Base-by-base conservation (phyloP, 2,888 invertebrate species). In the Elmis aenea region DNA sequence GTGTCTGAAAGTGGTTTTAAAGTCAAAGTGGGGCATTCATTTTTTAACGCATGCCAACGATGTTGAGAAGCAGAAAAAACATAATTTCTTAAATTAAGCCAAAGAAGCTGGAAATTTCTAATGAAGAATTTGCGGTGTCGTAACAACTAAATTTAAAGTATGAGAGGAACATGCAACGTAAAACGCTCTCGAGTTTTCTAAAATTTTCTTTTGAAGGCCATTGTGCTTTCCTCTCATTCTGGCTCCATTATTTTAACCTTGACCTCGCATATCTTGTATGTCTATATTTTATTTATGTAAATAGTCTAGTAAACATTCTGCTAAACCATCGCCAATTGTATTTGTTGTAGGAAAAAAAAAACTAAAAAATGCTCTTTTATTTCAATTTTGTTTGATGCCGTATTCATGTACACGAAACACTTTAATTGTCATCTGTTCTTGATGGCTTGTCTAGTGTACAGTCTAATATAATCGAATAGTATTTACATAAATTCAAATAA, bases 371-470 rank as follows among this genome's bases (percentile, higher is more conserved):
- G 31, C 10, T 31, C 23, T n/a, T 5, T 5, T 6, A 31, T 12
- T 22, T 31, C 31, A 23, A 14, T 8, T 25, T 33, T 15, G 26
- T 26, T 25, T 13, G 3, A 13, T 20, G 2, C 14, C 13, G 8
- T 3, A 16, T 30, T 29, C 13, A 21, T 4, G 6, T 11, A 2
- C 18, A 35, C 35, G 10, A 29, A 30, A 13, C 39, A 39, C 5
- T 21, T 30, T 22, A 3, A 39, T 10, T 5, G 35, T 38, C 9
- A 39, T 35, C 25, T 39, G 35, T 25, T 36, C 39, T 2, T 13
- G 15, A n/a, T 35, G 34, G 13, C 35, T 26, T 2, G 13, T 39
- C 35, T 3, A 26, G 26, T n/a, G 34, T 38, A 26, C 34, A 34
- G 25, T 39, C 39, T 23, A 34, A 21, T 13, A 34, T 33, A 10